Evolutionary conservation across 2,888 invertebrate genomes (phyloP).

Genomic region (Tetragnatha montana): DNA sequence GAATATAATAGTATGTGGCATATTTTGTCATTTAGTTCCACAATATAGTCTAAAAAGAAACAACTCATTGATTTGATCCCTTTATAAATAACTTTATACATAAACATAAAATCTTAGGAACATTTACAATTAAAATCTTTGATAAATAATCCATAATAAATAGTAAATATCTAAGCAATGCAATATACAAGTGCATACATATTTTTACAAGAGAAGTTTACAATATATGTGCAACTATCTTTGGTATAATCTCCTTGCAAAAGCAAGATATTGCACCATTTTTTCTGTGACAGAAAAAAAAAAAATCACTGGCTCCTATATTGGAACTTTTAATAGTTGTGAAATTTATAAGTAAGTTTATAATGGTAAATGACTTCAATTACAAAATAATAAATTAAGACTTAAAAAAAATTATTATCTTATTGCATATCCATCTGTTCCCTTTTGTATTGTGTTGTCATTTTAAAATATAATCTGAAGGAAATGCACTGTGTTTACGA

Average conservation of each 20-base stretch:
- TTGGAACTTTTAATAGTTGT: no score
- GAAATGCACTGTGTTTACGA: no score
- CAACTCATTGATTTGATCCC: neutral
- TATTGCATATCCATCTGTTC: no score
- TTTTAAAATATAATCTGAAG: no score
- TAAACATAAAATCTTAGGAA: constrained; percentile 45
- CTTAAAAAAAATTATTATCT: neutral
- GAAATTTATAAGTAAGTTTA: no score
- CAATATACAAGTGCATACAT: constrained; percentile 64
- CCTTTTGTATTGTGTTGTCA: no score
- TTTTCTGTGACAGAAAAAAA: neutral
- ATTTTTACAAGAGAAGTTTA: constrained; percentile 38
- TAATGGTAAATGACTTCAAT: neutral
- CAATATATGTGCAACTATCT: constrained; percentile 43
- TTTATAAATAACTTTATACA: constrained; percentile 59
- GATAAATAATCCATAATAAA: constrained; percentile 50
- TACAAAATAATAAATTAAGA: neutral
- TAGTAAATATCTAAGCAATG: constrained; percentile 54
- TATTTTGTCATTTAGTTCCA: no score
- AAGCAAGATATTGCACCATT: constrained; percentile 46
- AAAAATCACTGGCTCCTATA: neutral
- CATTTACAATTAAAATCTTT: constrained; percentile 69
- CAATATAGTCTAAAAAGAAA: no score
- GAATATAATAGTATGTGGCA: no score
- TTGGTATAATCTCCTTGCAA: constrained; percentile 37